Conservation (phyloP, 2,797 vertebrate genomes). For the Gallinago nigripennis region DNA sequence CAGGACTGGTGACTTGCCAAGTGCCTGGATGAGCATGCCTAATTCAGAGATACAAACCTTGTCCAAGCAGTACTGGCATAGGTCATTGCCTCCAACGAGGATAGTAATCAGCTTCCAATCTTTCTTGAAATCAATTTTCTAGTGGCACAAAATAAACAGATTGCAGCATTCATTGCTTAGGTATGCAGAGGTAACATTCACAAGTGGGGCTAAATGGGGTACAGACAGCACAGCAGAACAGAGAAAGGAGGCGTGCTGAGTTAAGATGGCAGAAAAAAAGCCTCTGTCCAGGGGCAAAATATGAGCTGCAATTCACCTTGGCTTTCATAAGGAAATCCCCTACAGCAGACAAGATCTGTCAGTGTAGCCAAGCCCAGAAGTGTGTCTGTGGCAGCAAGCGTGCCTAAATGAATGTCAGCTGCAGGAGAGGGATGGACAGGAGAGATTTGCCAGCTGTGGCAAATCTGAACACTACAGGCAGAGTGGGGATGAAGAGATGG, state of each 20-base stretch:
- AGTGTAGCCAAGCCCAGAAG: background rate
- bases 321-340: background rate
- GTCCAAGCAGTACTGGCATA: slow-evolving; percentile 90
- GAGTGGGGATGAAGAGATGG: background rate
- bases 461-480: background rate
- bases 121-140: slow-evolving; percentile 87
- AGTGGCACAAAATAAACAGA: slow-evolving; percentile 38
- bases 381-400: background rate
- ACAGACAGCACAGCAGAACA: background rate
- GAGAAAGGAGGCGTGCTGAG: background rate
- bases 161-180: background rate
- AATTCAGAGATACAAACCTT: slow-evolving; percentile 75
- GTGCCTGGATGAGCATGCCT: background rate
- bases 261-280: background rate
- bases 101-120: slow-evolving; percentile 97
- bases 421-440: background rate
- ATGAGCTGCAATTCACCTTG: background rate
- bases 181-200: background rate
- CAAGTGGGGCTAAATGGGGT: background rate
- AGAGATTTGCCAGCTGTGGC: background rate
- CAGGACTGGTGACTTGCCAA: slow-evolving; percentile 1
- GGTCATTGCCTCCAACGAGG: slow-evolving; percentile 89
- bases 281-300: background rate
- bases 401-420: background rate
- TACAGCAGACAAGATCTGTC: background rate